phyloP scores from a whole-genome alignment of 2,797 vertebrate species.

The Brachyalestes nurse region DNA sequence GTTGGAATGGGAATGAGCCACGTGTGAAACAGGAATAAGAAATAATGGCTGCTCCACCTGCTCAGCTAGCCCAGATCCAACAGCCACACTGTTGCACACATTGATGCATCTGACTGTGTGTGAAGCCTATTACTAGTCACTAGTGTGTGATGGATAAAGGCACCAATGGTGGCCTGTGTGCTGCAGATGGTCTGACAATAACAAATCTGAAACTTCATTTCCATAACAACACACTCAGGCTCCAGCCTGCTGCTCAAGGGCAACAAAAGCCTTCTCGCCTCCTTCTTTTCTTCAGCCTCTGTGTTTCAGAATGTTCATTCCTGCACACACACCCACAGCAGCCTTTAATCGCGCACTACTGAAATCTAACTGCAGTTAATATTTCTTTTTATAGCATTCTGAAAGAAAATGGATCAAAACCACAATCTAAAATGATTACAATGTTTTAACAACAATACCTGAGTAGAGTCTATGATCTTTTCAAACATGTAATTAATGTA shows the following conservation, averaged over 20 bases:
- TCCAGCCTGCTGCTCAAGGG: conserved; percentile 53
- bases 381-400: background rate
- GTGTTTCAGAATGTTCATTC: conserved; percentile 33
- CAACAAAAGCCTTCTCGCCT: conserved; percentile 56
- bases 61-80: conserved; percentile 47
- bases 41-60: conserved; percentile 62
- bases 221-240: conserved; percentile 76
- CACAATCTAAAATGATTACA: too few species aligned
- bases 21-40: conserved; percentile 52
- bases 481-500: background rate
- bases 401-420: too few species aligned
- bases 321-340: background rate
- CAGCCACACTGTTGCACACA: conserved; percentile 2
- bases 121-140: conserved; percentile 13
- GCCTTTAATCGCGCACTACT: background rate
- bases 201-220: conserved; percentile 70
- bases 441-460: too few species aligned
- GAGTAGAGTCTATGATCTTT: too few species aligned
- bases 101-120: conserved; percentile 20
- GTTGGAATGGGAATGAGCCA: conserved; percentile 46
- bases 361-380: background rate
- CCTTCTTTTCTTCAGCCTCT: conserved; percentile 30
- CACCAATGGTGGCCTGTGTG: conserved; percentile 52
- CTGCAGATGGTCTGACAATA: conserved; percentile 77
- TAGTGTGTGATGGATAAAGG: conserved; percentile 49